Conservation (phyloP, 2,113 vertebrate species). For the Tenrec ecaudatus region DNA sequence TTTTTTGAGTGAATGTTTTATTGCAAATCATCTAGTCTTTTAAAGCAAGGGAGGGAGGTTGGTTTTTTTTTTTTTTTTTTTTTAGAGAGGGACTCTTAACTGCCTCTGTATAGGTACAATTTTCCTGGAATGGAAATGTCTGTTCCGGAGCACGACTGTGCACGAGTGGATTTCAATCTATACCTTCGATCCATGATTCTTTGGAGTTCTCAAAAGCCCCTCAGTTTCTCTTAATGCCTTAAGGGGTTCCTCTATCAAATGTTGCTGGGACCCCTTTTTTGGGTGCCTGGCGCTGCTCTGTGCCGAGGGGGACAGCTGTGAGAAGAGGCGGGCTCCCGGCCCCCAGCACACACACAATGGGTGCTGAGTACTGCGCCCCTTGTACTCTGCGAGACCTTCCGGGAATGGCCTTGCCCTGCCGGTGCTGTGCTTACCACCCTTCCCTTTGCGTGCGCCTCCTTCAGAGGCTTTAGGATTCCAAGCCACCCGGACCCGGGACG, state of each 20-base stretch:
- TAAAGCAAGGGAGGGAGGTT: too few species aligned
- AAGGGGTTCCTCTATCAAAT: neutral
- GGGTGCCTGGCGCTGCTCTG: neutral
- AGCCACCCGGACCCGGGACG: too few species aligned
- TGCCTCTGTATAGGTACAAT: neutral
- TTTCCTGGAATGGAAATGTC: neutral
- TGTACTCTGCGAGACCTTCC: neutral
- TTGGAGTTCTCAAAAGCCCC: neutral
- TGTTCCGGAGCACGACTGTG: neutral
- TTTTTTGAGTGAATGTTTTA: too few species aligned
- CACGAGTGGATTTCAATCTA: neutral
- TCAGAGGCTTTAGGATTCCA: neutral
- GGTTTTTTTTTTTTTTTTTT: too few species aligned
- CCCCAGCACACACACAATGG: neutral
- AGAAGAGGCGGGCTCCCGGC: neutral
- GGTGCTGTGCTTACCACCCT: neutral
- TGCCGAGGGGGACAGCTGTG: neutral
- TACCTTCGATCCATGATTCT: neutral
- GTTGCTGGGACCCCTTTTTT: neutral
- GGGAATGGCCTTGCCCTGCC: neutral
- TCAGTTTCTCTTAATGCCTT: neutral
- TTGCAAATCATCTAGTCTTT: too few species aligned
- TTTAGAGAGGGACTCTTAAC: neutral
- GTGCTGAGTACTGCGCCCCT: neutral
- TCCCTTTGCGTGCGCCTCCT: too few species aligned